These are phyloP conservation scores for Cotesia glomerata DNA, from an alignment of 1,140 invertebrate species.

Conservation along the genomic window DNA sequence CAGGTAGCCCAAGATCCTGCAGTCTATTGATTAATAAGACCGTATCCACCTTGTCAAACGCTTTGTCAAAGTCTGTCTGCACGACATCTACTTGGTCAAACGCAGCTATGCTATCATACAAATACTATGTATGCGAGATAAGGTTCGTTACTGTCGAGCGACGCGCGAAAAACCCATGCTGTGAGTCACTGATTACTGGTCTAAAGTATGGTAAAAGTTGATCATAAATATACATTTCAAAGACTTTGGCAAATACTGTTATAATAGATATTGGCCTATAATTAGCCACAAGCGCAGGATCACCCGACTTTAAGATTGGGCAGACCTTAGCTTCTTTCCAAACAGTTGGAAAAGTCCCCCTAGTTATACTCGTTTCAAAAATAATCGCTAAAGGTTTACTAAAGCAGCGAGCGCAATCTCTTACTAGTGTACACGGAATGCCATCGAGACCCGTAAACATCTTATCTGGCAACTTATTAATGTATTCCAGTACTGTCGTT, in stretches of 20 bases:
- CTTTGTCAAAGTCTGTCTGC: slow-evolving; percentile 44
- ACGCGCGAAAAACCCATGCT: slow-evolving; percentile 27
- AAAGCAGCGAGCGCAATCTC: neutral
- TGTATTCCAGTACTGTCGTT: neutral
- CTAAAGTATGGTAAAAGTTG: neutral
- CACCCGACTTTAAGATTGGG: slow-evolving; percentile 17
- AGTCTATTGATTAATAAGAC: neutral
- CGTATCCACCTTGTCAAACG: slow-evolving; percentile 40
- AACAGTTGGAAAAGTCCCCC: neutral
- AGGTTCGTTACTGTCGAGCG: slow-evolving; percentile 28
- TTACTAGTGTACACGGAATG: neutral
- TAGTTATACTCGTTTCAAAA: neutral
- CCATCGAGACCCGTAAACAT: neutral
- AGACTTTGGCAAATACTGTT: slow-evolving; percentile 8
- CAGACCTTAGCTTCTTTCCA: slow-evolving; percentile 20
- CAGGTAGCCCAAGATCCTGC: neutral
- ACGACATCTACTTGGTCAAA: slow-evolving; percentile 36
- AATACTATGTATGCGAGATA: neutral
- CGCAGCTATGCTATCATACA: slow-evolving; percentile 3
- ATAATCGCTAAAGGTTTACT: neutral
- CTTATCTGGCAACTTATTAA: neutral
- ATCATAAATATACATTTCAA: slow-evolving; percentile 15
- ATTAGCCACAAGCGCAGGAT: neutral
- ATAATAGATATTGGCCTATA: slow-evolving; percentile 15
- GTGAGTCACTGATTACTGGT: neutral